phyloP scores from a whole-genome alignment of 2,797 vertebrate genomes.

The Miichthys miiuy region DNA sequence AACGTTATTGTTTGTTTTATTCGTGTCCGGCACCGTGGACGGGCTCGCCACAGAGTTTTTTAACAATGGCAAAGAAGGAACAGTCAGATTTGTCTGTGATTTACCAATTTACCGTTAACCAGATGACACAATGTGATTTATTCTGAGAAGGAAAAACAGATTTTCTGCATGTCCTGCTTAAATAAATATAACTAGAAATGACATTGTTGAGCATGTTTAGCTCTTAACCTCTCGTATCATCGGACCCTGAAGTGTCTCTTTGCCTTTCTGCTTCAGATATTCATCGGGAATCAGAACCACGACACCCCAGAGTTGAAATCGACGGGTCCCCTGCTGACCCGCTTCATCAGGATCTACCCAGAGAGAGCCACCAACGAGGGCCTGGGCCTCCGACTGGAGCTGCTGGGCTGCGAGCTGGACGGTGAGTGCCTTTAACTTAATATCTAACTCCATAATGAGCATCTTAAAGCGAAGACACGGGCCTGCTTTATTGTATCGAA shows the following conservation, averaged over 20 bases:
- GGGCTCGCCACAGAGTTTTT: neutral
- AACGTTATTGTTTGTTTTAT: conserved; percentile 6
- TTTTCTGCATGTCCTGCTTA: neutral
- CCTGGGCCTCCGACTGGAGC: conserved; percentile 90
- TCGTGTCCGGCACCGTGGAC: neutral
- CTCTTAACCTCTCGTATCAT: neutral
- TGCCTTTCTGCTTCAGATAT: conserved; percentile 84
- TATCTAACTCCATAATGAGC: neutral
- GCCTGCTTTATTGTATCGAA: neutral
- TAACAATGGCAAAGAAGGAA: neutral
- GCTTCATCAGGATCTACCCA: conserved; percentile 93
- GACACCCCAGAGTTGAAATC: conserved; percentile 94
- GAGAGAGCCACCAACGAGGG: conserved; percentile 93
- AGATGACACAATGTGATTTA: neutral
- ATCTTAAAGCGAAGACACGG: neutral
- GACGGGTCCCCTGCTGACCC: conserved; percentile 88
- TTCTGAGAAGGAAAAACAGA: neutral
- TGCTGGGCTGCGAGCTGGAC: conserved; percentile 95
- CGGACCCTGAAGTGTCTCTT: neutral
- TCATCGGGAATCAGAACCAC: conserved; percentile 96
- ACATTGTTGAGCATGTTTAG: too few relatives aligned
- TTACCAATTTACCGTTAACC: neutral
- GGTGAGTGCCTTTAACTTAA: conserved; percentile 76
- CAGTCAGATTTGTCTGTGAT: conserved; percentile 5
- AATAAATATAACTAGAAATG: neutral